Base-by-base conservation (phyloP, 2,113 vertebrate species). In the Ondatra zibethicus region DNA sequence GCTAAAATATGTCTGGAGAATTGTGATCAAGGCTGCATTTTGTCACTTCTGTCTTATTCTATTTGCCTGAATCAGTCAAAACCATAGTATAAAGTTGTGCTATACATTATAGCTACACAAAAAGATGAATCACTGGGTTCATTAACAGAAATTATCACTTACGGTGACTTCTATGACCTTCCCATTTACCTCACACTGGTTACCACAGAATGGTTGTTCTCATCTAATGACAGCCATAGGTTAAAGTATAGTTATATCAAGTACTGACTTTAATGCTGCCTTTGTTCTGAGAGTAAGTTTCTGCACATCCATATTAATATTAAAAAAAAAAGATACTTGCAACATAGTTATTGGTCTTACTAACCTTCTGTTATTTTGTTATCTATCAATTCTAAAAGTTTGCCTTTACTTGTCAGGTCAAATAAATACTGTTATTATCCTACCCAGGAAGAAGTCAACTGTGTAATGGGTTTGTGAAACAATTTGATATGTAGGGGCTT, bases 241-340 rank as follows among this genome's bases (percentile, higher is more conserved):
- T 86, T 76, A 58, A 70, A 84, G 7, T 63, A 42, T 25, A 82
- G 23, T 72, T 88, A 88, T 91, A 88, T 88, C n/a, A 92, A 82
- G 19, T 88, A 36, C 76, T 94, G 45, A 68, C 45, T 25, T 96
- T 73, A 91, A 91, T 96, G 89, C 36, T 90, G 55, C 47, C 81
- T 95, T 42, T 97, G 3, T 85, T 88, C 80, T 84, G 47, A 39
- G 89, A 93, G 36, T 70, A 92, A 80, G 88, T 96, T 95, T 39
- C 47, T 92, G 68, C 23, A 63, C 17, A 94, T 95, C 13, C 23
- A 91, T 94, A 94, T 96, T 96, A 94, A 96, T 89, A 89, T 90
- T 47, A 1, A 88, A 92, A 36, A 88, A 92, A 36, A 33, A 52
- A 86, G 25, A 27, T 31, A 65, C 42, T 88, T 93, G 63, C 55